Evolutionary conservation across 53 echinoderm and acorn worm genomes (phyloP), one percentile per base, ranked within the genome.

Genomic region (Paelopatides confundens): DNA sequence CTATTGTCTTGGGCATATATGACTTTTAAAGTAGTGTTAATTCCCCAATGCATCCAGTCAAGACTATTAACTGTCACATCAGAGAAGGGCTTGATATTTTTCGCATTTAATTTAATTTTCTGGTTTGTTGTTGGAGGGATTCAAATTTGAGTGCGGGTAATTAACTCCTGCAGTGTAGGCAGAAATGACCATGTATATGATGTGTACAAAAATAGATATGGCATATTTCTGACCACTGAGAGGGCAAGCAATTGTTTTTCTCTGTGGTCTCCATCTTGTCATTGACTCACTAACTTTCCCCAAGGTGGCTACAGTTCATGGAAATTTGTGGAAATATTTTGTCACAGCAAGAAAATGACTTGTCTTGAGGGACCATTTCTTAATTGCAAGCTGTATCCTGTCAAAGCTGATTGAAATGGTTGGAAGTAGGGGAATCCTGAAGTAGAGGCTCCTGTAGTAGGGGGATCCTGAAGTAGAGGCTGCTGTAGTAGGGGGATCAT

Each of bases 351-450:
- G n/a, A 21, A 58, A 54, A 58, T 18, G 21, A 21, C 5, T 21
- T 23, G 58, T 58, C 58, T 58, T 58, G 24, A 58, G 54, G 58
- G 58, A 58, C 24, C 58, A 21, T 58, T 58, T 58, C 18, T 58
- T 58, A 58, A 58, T 58, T 58, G n/a, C 58, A 58, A 58, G 58
- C 58, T 58, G 58, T 58, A 58, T 58, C 58, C 58, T 58, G n/a
- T 21, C n/a, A 21, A 6, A 0, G 21, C 58, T 58, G 58, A 58
- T 58, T 58, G 58, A 58, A 18, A 58, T 58, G 58, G 58, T 58
- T 54, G 54, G 54, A 54, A 23, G 23, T 15, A n/a, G 18, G 17
- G 54, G 54, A n/a, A n/a, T n/a, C n/a, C n/a, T n/a, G n/a, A n/a
- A n/a, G n/a, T n/a, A n/a, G n/a, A n/a, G n/a, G n/a, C n/a, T n/a